A percentile compares a stretch with the other conserved stretches of the same genome.
phyloP scores from a whole-genome alignment of 2,113 vertebrate genomes.

The Coptodon bakossiorum region DNA sequence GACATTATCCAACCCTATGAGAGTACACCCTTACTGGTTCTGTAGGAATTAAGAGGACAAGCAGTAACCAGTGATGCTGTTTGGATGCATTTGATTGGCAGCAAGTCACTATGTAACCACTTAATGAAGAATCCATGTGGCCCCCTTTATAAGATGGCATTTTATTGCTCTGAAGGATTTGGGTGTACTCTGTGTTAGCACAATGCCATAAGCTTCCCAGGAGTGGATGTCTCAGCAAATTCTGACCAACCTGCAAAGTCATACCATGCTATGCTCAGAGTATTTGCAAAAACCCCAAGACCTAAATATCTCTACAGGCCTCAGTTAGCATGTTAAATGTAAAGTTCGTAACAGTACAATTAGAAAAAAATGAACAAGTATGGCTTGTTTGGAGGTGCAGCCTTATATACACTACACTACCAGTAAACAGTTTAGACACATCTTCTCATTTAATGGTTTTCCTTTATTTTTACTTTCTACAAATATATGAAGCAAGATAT shows the following conservation, averaged over 20 bases:
- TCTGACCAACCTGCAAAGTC: neutral
- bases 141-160: neutral
- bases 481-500: neutral
- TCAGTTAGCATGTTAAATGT: neutral
- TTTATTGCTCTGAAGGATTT: neutral
- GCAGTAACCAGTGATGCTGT: rapidly evolving
- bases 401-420: neutral
- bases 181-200: neutral
- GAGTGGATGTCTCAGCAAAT: neutral
- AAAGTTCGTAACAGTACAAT: neutral
- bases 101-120: neutral
- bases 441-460: neutral
- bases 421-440: neutral
- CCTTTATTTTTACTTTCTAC: neutral
- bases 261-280: neutral
- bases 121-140: neutral
- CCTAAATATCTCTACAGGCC: neutral
- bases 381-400: neutral
- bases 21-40: neutral
- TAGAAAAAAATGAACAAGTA: neutral
- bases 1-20: neutral
- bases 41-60: neutral
- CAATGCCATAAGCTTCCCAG: neutral
- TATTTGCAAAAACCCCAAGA: neutral
- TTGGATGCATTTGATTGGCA: neutral